phyloP scores from a whole-genome alignment of 2,797 vertebrate genomes.

The Cyprinodon diabolis region DNA sequence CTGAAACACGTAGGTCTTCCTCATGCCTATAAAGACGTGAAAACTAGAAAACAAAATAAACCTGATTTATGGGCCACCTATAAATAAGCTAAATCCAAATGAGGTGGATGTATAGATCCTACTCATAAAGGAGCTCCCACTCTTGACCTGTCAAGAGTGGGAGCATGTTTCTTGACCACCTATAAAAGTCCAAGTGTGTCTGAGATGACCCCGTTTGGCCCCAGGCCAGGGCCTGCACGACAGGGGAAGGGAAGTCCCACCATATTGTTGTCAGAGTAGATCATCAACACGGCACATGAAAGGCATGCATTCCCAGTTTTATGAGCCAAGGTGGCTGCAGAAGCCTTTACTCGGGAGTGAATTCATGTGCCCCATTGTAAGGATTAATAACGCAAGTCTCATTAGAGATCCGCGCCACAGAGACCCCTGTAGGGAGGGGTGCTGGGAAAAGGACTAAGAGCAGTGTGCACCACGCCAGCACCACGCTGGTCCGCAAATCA shows the following conservation, averaged over 20 bases:
- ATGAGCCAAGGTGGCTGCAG: conserved; percentile 73
- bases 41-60: conserved; percentile 78
- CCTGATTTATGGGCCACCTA: conserved; percentile 79
- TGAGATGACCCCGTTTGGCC: conserved; percentile 76
- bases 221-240: conserved; percentile 76
- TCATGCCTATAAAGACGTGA: conserved; percentile 56
- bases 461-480: conserved; percentile 56
- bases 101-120: conserved; percentile 74
- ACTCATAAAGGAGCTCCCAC: conserved; percentile 78
- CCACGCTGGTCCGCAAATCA: conserved; percentile 76
- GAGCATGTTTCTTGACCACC: conserved; percentile 79
- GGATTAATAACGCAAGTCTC: conserved; percentile 81
- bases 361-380: conserved; percentile 81
- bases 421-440: conserved; percentile 75
- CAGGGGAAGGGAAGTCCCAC: conserved; percentile 82
- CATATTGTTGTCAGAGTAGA: conserved; percentile 86
- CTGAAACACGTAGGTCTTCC: conserved; percentile 47
- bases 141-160: conserved; percentile 81
- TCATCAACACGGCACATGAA: conserved; percentile 85
- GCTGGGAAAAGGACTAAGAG: conserved; percentile 73
- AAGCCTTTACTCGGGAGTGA: conserved; percentile 76
- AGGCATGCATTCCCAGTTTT: conserved; percentile 82
- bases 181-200: conserved; percentile 78
- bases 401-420: conserved; percentile 78
- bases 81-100: conserved; percentile 83